Base-by-base conservation (phyloP, 2,797 vertebrate genomes). In the Gephyroberyx darwinii region DNA sequence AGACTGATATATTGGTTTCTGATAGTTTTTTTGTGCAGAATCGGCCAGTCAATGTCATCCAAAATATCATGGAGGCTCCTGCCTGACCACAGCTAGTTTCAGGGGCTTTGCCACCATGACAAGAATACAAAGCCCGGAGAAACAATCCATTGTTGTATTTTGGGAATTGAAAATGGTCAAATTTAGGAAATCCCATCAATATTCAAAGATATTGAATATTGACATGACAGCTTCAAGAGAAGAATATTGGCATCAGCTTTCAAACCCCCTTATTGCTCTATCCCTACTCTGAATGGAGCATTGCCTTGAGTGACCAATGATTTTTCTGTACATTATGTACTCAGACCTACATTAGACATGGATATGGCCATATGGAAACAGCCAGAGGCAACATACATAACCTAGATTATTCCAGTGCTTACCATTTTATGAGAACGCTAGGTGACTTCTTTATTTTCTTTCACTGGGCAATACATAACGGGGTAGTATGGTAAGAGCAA, bases 401-500 rank as follows among this genome's bases (percentile, higher is more conserved):
- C 12, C 33, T 13, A 16, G 39, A 65, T 75, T 26, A 60, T 17
- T 5, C 6, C 37, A 59, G 56, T 19, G n/a, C 35, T 71, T 50
- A 59, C 45, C 45, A n/a, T 9, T 45, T 41, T 43, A 41, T 74
- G 41, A 50, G 58, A 45, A 35, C 10, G 54, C 53, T 22, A 37
- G 37, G 8, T 66, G 41, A 19, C 61, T 65, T 70, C 48, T 79
- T 69, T 51, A 52, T 70, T 45, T 43, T 17, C 50, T 39, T 63
- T 65, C 41, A 80, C 26, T 52, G 41, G 31, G 33, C 53, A 31
- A 76, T 59, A 45, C 69, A 84, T 78, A 71, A 65, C 57, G 14
- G 55, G 75, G 69, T 60, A 68, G 66, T 77, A 54, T 78, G 86
- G 75, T 82, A 85, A 73, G 73, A 83, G 78, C 82, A 81, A 75